These are phyloP conservation scores for Mastigias papua DNA, from an alignment of 30 jellyfish, hydroid and myxozoan genomes.

Conservation along the genomic window DNA sequence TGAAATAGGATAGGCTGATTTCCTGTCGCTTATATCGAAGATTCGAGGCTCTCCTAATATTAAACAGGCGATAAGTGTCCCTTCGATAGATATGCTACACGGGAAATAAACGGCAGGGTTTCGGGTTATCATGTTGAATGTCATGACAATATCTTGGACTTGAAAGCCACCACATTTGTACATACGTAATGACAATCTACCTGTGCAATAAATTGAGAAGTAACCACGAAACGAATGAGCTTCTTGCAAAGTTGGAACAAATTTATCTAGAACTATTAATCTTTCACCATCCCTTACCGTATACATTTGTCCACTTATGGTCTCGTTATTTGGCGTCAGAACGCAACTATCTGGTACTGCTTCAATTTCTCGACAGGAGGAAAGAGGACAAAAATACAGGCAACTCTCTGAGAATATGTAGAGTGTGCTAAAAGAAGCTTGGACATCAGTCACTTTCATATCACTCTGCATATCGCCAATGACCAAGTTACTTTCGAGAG, in stretches of 20 bases:
- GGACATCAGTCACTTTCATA: conserved; percentile 85
- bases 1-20: conserved; percentile 99
- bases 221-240: conserved; percentile 92
- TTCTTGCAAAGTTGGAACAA: conserved; percentile 71
- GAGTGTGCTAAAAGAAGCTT: conserved; percentile 85
- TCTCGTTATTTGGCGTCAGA: conserved; percentile 93
- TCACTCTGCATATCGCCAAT: conserved; percentile 94
- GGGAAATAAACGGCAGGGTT: conserved; percentile 92
- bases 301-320: conserved; percentile 87
- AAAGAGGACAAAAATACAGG: conserved; percentile 87
- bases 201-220: conserved; percentile 91
- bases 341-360: conserved; percentile 96
- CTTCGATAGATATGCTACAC: conserved; percentile 90
- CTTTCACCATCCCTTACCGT: conserved; percentile 93
- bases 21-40: conserved; percentile 95
- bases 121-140: conserved; percentile 88
- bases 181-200: conserved; percentile 75
- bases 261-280: conserved; percentile 82
- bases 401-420: conserved; percentile 94
- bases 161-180: conserved; percentile 95
- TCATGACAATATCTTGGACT: conserved; percentile 94
- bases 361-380: conserved; percentile 88
- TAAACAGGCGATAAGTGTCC: conserved; percentile 90
- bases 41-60: conserved; percentile 98
- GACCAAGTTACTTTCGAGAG: conserved; percentile 90